Conservation (phyloP, 2,888 invertebrate species). For the Phasia obesa region DNA sequence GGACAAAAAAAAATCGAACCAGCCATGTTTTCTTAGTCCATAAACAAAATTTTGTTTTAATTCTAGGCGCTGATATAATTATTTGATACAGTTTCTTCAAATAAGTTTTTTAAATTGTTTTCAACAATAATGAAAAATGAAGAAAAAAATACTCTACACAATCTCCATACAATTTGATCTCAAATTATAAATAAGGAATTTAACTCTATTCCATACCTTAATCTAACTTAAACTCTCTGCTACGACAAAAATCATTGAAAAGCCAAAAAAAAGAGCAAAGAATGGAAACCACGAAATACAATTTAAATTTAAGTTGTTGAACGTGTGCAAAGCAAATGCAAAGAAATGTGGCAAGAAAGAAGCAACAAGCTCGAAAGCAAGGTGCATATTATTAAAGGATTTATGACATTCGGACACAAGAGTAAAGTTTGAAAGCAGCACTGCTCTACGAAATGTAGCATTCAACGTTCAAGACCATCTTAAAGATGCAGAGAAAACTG, state of each 20-base stretch:
- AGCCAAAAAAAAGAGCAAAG: slow-evolving; percentile 25
- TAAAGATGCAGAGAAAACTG: slow-evolving; percentile 5
- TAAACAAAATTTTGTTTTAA: not conserved
- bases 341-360: slow-evolving; percentile 52
- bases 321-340: slow-evolving; percentile 67
- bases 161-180: slow-evolving; percentile 29
- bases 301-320: slow-evolving; percentile 72
- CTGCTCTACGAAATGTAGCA: slow-evolving; percentile 57
- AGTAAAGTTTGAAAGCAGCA: slow-evolving; percentile 29
- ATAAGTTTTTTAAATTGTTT: slow-evolving; percentile 34
- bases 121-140: slow-evolving; percentile 3
- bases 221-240: slow-evolving; percentile 34
- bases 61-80: slow-evolving; percentile 34
- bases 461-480: slow-evolving; percentile 15
- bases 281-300: slow-evolving; percentile 69
- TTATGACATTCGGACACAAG: slow-evolving; percentile 77
- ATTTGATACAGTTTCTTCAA: slow-evolving; percentile 23
- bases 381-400: slow-evolving; percentile 81
- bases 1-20: not conserved
- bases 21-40: not conserved
- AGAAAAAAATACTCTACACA: slow-evolving; percentile 27
- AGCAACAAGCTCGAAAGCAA: slow-evolving; percentile 71
- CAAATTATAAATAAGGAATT: slow-evolving; percentile 51
- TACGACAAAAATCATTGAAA: slow-evolving; percentile 53
- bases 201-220: slow-evolving; percentile 20